Evolutionary conservation across 2,888 invertebrate species (phyloP), one percentile per base, ranked within the genome.

Genomic region (Clusia tigrina): DNA sequence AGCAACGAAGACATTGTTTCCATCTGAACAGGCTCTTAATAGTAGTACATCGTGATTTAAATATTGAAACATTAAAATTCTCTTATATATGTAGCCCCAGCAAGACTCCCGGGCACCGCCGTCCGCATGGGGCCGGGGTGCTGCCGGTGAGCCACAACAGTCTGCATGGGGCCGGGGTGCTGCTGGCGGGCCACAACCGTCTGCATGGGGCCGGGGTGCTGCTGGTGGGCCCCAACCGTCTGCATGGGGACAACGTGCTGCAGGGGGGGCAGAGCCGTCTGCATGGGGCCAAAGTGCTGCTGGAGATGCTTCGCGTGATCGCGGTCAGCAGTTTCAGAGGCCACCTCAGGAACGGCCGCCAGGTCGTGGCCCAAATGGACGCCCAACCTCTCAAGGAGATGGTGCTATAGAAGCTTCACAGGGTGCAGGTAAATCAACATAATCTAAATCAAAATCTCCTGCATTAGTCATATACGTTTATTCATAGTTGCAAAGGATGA

Each of bases 331-430:
- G 9, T 60, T n/a, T 62, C 12, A 59, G 32, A 20, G 65, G 64
- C 25, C 67, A 2, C 64, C 66, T 6, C 71, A 69, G 20, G 74
- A 73, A 58, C 68, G 72, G 5, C 65, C 71, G 5, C 69, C 69
- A 58, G 71, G 70, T 2, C 72, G 72, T 0, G 65, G 61, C 17
- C 69, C 62, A 17, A 51, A 64, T 58, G 78, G 76, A 0, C 69
- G 77, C 15, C 76, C 78, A 2, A 75, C 76, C 1, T 52, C 72
- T 20, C 77, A 77, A 65, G 67, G 75, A 26, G n/a, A n/a, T n/a
- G n/a, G n/a, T n/a, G n/a, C n/a, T n/a, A n/a, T n/a, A n/a, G n/a
- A n/a, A n/a, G n/a, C n/a, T n/a, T n/a, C n/a, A n/a, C n/a, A n/a
- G n/a, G n/a, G n/a, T n/a, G n/a, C n/a, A 38, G 70, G 69, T 71